Evolutionary conservation across 2,888 invertebrate genomes (phyloP).

Genomic region (Idaea dimidiata): DNA sequence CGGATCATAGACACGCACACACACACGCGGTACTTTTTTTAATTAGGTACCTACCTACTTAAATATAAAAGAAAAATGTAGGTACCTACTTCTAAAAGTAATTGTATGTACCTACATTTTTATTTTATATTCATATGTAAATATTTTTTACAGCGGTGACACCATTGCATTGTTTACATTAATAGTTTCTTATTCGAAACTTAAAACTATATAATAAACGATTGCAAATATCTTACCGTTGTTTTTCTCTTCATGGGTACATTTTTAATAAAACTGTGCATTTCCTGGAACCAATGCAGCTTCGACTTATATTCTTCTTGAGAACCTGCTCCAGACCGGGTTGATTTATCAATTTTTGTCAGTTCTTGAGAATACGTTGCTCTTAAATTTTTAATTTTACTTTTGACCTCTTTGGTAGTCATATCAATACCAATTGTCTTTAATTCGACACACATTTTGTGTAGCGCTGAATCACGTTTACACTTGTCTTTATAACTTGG

Average conservation of each 20-base stretch:
- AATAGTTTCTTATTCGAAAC: too few species aligned
- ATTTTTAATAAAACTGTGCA: conserved; percentile 18
- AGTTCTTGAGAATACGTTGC: conserved; percentile 7
- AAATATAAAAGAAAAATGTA: too few species aligned
- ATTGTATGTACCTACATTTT: too few species aligned
- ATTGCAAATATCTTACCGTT: conserved; percentile 15
- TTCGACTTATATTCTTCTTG: conserved; percentile 18
- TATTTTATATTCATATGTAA: too few species aligned
- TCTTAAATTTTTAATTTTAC: conserved; percentile 10
- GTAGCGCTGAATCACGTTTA: conserved; percentile 12
- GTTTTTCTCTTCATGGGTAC: conserved; percentile 19
- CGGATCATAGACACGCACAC: too few species aligned
- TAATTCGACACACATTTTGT: conserved; percentile 8
- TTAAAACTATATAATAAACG: too few species aligned
- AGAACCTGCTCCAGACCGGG: conserved; percentile 14
- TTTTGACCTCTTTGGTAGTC: conserved; percentile 8
- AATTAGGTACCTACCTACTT: too few species aligned
- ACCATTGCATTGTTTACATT: too few species aligned
- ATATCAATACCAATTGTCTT: conserved; percentile 8
- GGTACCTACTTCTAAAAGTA: too few species aligned
- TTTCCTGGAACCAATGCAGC: conserved; percentile 17
- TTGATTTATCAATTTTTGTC: conserved; percentile 4
- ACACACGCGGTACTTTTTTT: too few species aligned
- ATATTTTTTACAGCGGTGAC: too few species aligned
- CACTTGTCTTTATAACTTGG: conserved; percentile 12